A percentile compares a stretch with the other conserved stretches of the same genome.
These are phyloP conservation scores for Keiferia lycopersicella DNA, from an alignment of 2,888 invertebrate genomes.

Conservation along the genomic window DNA sequence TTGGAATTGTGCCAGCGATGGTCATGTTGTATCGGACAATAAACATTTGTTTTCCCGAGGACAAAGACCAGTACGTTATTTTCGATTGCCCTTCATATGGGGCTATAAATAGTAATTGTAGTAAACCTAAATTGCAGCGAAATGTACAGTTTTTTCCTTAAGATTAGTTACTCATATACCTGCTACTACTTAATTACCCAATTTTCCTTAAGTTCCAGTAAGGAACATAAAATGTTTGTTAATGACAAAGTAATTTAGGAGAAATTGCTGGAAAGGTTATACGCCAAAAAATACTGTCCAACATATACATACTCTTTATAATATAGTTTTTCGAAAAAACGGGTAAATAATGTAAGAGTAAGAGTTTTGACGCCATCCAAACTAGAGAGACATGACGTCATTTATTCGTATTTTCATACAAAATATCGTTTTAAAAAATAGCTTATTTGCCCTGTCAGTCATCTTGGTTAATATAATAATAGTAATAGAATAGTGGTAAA, in stretches of 20 bases:
- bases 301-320: too few species aligned
- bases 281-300: too few species aligned
- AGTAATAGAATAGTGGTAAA: too few species aligned
- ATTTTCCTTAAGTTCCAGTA: neutral
- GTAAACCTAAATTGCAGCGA: conserved; percentile 6
- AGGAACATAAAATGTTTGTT: neutral
- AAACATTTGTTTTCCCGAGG: conserved; percentile 16
- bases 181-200: conserved; percentile 1
- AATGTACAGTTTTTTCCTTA: neutral
- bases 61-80: conserved; percentile 17
- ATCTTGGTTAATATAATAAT: too few species aligned
- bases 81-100: conserved; percentile 15
- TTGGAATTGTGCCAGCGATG: conserved; percentile 18
- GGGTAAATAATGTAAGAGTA: too few species aligned
- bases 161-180: neutral
- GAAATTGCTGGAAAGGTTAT: too few species aligned
- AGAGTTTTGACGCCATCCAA: too few species aligned
- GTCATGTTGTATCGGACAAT: conserved; percentile 21
- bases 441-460: too few species aligned
- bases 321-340: too few species aligned
- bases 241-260: neutral
- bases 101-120: conserved; percentile 2
- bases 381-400: too few species aligned
- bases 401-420: too few species aligned
- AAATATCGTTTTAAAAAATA: too few species aligned